Evolutionary conservation across 1,140 invertebrate species (phyloP).

Genomic region (Drosophila sp.): DNA sequence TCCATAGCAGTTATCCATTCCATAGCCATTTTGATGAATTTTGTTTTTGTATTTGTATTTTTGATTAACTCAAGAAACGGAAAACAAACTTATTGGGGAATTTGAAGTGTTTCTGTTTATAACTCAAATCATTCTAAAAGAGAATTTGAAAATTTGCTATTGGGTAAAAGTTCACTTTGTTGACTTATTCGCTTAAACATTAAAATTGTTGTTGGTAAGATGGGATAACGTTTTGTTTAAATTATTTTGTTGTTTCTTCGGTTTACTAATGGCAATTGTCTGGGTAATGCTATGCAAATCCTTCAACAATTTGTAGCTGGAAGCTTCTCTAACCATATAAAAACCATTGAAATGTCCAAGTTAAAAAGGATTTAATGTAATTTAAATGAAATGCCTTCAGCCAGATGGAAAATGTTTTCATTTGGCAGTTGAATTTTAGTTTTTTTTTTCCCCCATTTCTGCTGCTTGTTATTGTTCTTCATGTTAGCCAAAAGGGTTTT

Average conservation of each 20-base stretch:
- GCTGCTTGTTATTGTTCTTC: constrained; percentile 53
- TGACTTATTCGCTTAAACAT: constrained; percentile 39
- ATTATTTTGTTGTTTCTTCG: background rate
- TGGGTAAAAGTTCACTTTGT: constrained; percentile 53
- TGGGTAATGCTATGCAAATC: constrained; percentile 1
- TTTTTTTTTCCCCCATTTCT: constrained; percentile 27
- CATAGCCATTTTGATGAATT: constrained; percentile 75
- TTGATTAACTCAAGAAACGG: constrained; percentile 2
- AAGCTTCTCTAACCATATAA: constrained; percentile 2
- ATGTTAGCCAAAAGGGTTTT: constrained; percentile 47
- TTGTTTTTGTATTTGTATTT: background rate
- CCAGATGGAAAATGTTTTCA: constrained; percentile 53
- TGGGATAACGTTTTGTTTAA: constrained; percentile 39
- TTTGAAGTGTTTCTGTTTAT: constrained; percentile 4
- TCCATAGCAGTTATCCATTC: constrained; percentile 84
- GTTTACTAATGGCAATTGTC: background rate
- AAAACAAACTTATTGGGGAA: constrained; percentile 7
- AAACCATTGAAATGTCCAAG: background rate
- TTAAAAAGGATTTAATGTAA: constrained; percentile 37
- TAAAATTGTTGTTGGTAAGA: constrained; percentile 20
- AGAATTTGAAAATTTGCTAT: background rate
- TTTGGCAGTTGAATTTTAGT: constrained; percentile 13
- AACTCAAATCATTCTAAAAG: constrained; percentile 16
- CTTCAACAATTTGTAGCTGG: constrained; percentile 3
- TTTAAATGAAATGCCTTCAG: constrained; percentile 41